phyloP scores from a whole-genome alignment of 37 sponge, comb jelly and placozoan genomes.

The Tethya wilhelma region DNA sequence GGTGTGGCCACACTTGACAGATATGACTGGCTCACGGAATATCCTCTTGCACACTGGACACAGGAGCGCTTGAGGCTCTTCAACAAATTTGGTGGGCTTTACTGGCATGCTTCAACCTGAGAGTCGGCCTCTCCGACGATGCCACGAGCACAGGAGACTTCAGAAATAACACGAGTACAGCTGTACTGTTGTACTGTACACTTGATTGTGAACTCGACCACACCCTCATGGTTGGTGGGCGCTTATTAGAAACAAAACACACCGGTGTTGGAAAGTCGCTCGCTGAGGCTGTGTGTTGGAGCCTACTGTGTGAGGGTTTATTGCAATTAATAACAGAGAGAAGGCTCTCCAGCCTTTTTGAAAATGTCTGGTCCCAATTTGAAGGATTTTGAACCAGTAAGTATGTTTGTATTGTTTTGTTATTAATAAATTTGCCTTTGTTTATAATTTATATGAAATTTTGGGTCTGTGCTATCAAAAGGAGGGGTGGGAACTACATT shows the following conservation, averaged over 20 bases:
- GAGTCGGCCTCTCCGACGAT: neutral
- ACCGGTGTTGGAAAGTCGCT: neutral
- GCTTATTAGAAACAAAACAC: neutral
- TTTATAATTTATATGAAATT: too few species aligned
- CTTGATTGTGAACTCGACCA: neutral
- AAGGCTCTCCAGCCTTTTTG: too few species aligned
- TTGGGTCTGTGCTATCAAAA: too few species aligned
- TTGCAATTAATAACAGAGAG: too few species aligned
- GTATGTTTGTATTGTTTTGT: too few species aligned
- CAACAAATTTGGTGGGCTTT: conserved; percentile 72
- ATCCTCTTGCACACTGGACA: conserved; percentile 76
- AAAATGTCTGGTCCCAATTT: conserved; percentile 17
- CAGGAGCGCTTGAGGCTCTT: conserved; percentile 64
- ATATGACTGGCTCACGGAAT: conserved; percentile 85
- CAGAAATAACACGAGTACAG: neutral
- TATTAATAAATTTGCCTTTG: too few species aligned
- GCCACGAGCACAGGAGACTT: neutral
- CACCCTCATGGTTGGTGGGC: neutral
- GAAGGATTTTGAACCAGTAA: conserved; percentile 75
- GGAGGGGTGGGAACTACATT: too few species aligned
- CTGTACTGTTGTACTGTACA: neutral
- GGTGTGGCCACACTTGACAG: conserved; percentile 93
- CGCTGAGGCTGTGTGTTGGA: neutral
- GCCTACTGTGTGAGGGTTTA: too few species aligned
- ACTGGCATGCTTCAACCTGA: neutral